phyloP scores from a whole-genome alignment of 2,113 vertebrate genomes.

The Cacatua alba region DNA sequence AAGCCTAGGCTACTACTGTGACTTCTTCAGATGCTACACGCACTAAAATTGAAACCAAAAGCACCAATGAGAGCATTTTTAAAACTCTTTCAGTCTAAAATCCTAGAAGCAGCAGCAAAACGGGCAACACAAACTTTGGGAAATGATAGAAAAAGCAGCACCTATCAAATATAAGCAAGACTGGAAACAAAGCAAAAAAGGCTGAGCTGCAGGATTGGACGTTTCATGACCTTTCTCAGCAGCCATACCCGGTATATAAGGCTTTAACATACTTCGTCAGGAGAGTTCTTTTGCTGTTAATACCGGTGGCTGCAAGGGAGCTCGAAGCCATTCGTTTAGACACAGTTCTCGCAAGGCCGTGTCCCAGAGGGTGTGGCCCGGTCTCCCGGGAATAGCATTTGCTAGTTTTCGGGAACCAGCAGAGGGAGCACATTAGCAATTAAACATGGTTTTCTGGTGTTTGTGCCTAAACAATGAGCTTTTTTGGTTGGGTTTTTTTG shows the following conservation, averaged over 20 bases:
- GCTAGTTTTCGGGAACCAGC: conserved; percentile 39
- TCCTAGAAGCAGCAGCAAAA: neutral
- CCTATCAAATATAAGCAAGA: neutral
- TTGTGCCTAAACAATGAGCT: conserved; percentile 51
- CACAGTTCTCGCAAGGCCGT: neutral
- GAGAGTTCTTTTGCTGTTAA: neutral
- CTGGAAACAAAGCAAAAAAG: neutral
- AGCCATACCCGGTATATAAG: neutral
- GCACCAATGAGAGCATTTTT: neutral
- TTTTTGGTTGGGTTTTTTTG: conserved; percentile 10
- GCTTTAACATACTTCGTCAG: neutral
- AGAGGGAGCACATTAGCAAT: conserved; percentile 71
- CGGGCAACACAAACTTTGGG: neutral
- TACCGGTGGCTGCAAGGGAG: neutral
- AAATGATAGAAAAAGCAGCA: neutral
- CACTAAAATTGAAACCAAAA: conserved; percentile 8
- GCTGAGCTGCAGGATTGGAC: neutral
- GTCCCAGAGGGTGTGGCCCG: conserved; percentile 43
- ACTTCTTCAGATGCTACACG: neutral
- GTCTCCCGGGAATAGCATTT: conserved; percentile 30
- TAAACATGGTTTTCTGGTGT: conserved; percentile 38
- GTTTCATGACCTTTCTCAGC: neutral
- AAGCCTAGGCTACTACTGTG: neutral
- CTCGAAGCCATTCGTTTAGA: neutral
- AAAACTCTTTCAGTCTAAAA: conserved; percentile 2